phyloP scores from a whole-genome alignment of 2,888 invertebrate species.

The Meandrusa payeni region DNA sequence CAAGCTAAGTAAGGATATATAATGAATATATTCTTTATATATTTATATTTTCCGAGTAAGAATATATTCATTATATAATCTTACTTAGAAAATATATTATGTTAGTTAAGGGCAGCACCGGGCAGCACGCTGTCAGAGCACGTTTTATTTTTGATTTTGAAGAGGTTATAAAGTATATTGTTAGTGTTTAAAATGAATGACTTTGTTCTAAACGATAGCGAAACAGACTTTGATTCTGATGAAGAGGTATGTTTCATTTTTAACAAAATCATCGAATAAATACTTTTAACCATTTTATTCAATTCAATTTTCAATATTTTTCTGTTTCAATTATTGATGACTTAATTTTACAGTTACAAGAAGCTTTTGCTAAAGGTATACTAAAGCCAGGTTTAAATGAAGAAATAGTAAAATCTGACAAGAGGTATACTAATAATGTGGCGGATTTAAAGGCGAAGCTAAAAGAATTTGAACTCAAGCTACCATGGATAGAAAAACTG shows the following conservation, averaged over 20 bases:
- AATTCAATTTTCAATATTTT: too few relatives aligned
- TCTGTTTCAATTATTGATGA: slow-evolving; percentile 6
- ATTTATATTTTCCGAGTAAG: too few relatives aligned
- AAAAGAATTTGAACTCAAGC: slow-evolving; percentile 84
- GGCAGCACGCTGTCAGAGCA: slow-evolving; percentile 11
- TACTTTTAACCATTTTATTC: too few relatives aligned
- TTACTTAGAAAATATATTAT: too few relatives aligned
- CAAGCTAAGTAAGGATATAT: too few relatives aligned
- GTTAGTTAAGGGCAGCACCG: too few relatives aligned
- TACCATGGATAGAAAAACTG: slow-evolving; percentile 93
- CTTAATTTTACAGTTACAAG: slow-evolving; percentile 91
- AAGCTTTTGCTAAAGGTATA: slow-evolving; percentile 91
- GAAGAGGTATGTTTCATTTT: slow-evolving; percentile 76
- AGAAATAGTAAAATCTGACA: slow-evolving; percentile 80
- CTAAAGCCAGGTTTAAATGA: slow-evolving; percentile 93
- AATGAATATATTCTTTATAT: too few relatives aligned
- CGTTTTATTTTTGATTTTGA: slow-evolving; percentile 13
- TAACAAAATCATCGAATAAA: too few relatives aligned
- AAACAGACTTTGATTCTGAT: slow-evolving; percentile 79
- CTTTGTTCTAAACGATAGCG: slow-evolving; percentile 69
- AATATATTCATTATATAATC: too few relatives aligned
- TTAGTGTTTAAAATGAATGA: slow-evolving; percentile 50
- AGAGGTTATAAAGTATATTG: slow-evolving; percentile 22
- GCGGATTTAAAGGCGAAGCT: slow-evolving; percentile 86
- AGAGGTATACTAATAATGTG: slow-evolving; percentile 85